Evolutionary conservation across 2,113 vertebrate genomes (phyloP).

Genomic region (Cranoglanis bouderius): DNA sequence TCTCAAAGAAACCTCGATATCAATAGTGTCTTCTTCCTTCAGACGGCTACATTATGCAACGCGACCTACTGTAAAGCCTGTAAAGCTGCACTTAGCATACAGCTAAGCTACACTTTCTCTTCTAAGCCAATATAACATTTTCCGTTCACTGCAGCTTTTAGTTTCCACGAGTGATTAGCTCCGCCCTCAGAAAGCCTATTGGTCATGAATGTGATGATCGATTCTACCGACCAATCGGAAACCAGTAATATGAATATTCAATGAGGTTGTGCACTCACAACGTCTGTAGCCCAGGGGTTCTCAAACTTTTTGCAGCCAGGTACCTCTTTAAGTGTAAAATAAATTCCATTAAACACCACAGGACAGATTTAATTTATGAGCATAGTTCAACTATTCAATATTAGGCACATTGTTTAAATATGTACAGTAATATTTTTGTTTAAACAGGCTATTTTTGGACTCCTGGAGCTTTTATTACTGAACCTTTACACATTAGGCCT

Average conservation of each 20-base stretch:
- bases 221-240: slow-evolving; percentile 35
- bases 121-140: slow-evolving; percentile 41
- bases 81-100: not conserved
- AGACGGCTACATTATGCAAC: slow-evolving; percentile 7
- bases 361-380: not conserved
- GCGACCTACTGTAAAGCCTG: not conserved
- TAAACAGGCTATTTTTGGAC: not conserved
- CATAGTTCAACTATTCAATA: not conserved
- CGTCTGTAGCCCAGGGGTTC: not conserved
- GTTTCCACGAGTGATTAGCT: slow-evolving; percentile 45
- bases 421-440: not conserved
- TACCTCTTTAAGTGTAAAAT: not conserved
- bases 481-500: not conserved
- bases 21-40: not conserved
- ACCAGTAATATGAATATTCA: not conserved
- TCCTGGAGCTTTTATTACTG: not conserved
- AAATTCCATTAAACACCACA: not conserved
- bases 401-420: not conserved
- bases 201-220: slow-evolving; percentile 12
- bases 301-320: not conserved
- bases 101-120: slow-evolving; percentile 12
- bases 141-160: slow-evolving; percentile 46
- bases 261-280: slow-evolving; percentile 17
- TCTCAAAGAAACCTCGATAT: not conserved
- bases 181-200: slow-evolving; percentile 40